A percentile compares a stretch with the other conserved stretches of the same genome.
Conservation (phyloP, 2,113 vertebrate genomes). For the Acanthochromis polyacanthus region DNA sequence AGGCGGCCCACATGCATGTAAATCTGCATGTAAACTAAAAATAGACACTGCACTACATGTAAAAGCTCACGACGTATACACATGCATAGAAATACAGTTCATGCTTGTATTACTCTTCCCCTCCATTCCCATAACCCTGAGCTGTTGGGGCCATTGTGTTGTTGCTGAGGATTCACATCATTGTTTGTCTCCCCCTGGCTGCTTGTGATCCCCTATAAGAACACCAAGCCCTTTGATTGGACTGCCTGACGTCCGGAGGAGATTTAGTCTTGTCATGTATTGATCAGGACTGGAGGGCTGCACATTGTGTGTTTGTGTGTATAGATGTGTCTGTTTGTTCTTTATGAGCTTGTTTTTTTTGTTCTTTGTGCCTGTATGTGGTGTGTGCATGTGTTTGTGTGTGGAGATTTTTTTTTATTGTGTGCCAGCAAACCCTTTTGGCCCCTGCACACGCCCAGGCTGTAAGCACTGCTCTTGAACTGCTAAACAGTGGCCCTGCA, state of each 20-base stretch:
- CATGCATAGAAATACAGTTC: constrained; percentile 56
- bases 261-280: constrained; percentile 86
- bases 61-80: constrained; percentile 23
- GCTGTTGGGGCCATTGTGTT: constrained; percentile 76
- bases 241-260: constrained; percentile 83
- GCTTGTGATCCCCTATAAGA: constrained; percentile 84
- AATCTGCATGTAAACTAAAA: constrained; percentile 20
- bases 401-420: constrained; percentile 69
- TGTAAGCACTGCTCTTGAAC: constrained; percentile 79
- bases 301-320: constrained; percentile 41
- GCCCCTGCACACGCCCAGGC: constrained; percentile 77
- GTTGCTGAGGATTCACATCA: constrained; percentile 81
- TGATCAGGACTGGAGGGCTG: constrained; percentile 84
- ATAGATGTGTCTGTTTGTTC: constrained; percentile 39
- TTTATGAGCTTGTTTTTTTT: constrained; percentile 67
- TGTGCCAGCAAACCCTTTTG: constrained; percentile 78
- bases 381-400: constrained; percentile 44
- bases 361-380: constrained; percentile 61
- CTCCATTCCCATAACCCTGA: constrained; percentile 79
- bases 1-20: constrained; percentile 4
- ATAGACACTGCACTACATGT: constrained; percentile 28
- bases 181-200: constrained; percentile 81
- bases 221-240: constrained; percentile 84
- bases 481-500: constrained; percentile 80
- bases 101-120: constrained; percentile 49